phyloP scores from a whole-genome alignment of 2,113 vertebrate species.

The Pampusana beccarii region DNA sequence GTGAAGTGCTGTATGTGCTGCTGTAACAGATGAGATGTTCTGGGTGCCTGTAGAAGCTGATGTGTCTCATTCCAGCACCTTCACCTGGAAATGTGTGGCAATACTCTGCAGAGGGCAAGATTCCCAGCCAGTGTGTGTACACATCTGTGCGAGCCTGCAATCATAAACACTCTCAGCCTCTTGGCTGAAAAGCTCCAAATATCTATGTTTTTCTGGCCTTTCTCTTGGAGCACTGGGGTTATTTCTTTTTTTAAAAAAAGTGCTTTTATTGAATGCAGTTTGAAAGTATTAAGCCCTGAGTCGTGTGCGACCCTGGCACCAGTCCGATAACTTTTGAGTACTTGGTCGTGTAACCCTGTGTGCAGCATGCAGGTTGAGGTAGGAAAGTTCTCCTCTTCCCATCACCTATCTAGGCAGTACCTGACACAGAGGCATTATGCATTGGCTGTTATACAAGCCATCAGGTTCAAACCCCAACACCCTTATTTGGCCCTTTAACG shows the following conservation, averaged over 20 bases:
- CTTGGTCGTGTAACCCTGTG: accelerated
- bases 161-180: background rate
- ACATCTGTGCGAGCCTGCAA: background rate
- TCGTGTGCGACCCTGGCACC: background rate
- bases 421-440: background rate
- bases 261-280: background rate
- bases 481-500: background rate
- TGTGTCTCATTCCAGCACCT: background rate
- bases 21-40: background rate
- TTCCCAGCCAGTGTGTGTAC: accelerated
- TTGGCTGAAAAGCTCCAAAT: background rate
- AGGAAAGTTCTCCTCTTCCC: background rate
- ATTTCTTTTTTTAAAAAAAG: too few species aligned
- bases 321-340: background rate
- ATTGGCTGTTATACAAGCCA: background rate
- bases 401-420: accelerated
- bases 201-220: background rate
- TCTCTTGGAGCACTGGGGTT: background rate
- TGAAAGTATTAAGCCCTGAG: background rate
- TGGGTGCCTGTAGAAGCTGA: background rate
- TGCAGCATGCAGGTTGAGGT: background rate
- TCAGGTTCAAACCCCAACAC: background rate
- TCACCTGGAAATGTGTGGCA: accelerated
- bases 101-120: background rate
- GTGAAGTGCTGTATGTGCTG: accelerated